Base-by-base conservation (phyloP, 2,797 vertebrate genomes). In the Schizopygopsis malacanthus region DNA sequence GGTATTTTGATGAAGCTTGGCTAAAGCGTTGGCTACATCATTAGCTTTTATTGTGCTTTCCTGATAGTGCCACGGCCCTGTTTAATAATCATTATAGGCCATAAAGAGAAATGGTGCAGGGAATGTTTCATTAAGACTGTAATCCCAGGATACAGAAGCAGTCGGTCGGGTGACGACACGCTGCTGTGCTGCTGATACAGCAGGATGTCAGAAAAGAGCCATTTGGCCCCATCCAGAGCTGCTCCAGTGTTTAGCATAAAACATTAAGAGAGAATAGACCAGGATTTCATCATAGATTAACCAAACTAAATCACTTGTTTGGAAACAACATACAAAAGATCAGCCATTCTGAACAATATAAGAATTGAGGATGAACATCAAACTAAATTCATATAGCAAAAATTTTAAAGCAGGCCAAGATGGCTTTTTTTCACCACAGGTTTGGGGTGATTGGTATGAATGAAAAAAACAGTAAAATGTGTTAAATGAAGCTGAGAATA, bases 61-160 rank as follows among this genome's bases (percentile, higher is more conserved):
- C 81, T 73, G 73, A 85, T 84, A 81, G 84, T 67, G 61, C 73
- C 70, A 76, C 47, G 63, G 85, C 76, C 84, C 85, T 86, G 88
- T 90, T 90, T 90, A 90, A 90, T 88, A 83, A 89, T 86, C 85
- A 90, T 90, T 89, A 88, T 82, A 76, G 89, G 79, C 86, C 85
- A 88, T 90, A 89, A 90, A 91, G 89, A 88, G 88, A 89, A 91
- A 89, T 90, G 87, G 85, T 82, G 86, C 88, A 56, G 84, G 84
- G 84, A 90, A 89, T 86, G 85, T 87, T 88, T 90, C 89, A 90
- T 89, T 89, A 89, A 86, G 78, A 76, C 86, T 82, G 82, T 88
- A 87, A 85, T 90, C 88, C 81, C 67, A 87, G 84, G 79, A 87
- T 70, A 79, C 72, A 78, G 81, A 69, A 86, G 82, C 84, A 87